Percentiles rank a stretch among this genome's conserved stretches.
Conservation (phyloP, 2,113 vertebrate species). For the Butorides virescens region DNA sequence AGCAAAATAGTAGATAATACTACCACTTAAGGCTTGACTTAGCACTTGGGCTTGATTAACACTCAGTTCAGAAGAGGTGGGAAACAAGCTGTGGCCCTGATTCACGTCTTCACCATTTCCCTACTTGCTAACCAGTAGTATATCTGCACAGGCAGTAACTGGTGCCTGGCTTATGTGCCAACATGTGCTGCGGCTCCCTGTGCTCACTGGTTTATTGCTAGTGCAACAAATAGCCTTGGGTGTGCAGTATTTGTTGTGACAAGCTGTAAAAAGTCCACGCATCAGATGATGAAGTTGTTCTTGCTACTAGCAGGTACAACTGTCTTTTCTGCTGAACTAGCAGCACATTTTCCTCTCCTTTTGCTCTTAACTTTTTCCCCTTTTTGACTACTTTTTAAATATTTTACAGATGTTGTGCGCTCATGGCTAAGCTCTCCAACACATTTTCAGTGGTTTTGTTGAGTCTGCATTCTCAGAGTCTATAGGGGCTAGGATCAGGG, state of each 20-base stretch:
- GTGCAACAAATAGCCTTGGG: constrained; percentile 30
- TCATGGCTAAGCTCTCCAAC: not conserved
- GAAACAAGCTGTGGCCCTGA: rapidly evolving
- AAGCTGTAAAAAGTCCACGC: constrained; percentile 16
- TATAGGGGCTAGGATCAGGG: no score
- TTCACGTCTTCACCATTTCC: not conserved
- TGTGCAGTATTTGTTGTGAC: constrained; percentile 8
- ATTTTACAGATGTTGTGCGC: not conserved
- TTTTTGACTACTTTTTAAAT: constrained; percentile 2
- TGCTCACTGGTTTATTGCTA: not conserved
- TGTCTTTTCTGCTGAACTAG: constrained; percentile 22
- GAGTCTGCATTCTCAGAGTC: not conserved
- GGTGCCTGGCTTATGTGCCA: not conserved
- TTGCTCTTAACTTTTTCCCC: not conserved
- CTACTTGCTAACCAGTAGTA: not conserved
- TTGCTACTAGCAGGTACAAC: constrained; percentile 12
- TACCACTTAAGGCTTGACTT: not conserved
- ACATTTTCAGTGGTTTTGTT: not conserved
- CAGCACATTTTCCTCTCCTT: not conserved
- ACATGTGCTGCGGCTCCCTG: not conserved
- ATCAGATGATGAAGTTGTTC: constrained; percentile 2
- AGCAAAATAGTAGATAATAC: not conserved
- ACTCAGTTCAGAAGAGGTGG: not conserved
- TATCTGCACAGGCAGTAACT: not conserved
- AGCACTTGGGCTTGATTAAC: not conserved